Base-by-base conservation (phyloP, 2,113 vertebrate genomes). In the Ciconia stormi region DNA sequence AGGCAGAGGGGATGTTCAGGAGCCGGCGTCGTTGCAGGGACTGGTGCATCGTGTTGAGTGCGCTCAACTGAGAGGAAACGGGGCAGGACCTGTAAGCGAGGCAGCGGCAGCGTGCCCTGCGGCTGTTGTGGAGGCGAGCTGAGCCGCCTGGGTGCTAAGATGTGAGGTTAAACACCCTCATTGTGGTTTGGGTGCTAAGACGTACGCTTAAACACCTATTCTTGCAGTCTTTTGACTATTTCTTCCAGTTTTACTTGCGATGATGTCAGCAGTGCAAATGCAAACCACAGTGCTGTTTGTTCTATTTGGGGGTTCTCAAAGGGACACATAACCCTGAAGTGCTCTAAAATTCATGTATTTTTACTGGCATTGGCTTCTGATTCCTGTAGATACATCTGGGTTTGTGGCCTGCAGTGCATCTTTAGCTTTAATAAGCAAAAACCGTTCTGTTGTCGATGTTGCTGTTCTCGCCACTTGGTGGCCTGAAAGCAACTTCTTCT, bases 191-290 rank as follows among this genome's bases (percentile, higher is more conserved):
- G 40, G 65, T 50, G 50, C 78, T 19, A 2, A 52, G 56, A 16
- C 19, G 22, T 5, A 23, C 38, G 42, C 55, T 70, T 20, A 22
- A 59, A 59, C 52, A 3, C 71, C 19, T 32, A 2, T 34, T 25
- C n/a, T 16, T 47, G 34, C 52, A 59, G 42, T 29, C 47, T 32
- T 55, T 9, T 27, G n/a, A 4, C 44, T 23, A 1, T 42, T 73
- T 34, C 16, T 74, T 50, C 30, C 32, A 5, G 0, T 59, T 76
- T 73, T 11, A 10, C 4, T 21, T 13, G 40, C 18, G 59, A 36
- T 40, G 56, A 2, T 18, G 46, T 40, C 0, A 0, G 25, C 0
- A 0, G 36, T 9, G 49, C 58, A 61, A 13, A 23, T 23, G 58
- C 62, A 8, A 61, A 40, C 40, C 44, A 1, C 12, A 3, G 40